Conservation (phyloP, 2,797 vertebrate species). For the Paratrypauchen microcephalus region DNA sequence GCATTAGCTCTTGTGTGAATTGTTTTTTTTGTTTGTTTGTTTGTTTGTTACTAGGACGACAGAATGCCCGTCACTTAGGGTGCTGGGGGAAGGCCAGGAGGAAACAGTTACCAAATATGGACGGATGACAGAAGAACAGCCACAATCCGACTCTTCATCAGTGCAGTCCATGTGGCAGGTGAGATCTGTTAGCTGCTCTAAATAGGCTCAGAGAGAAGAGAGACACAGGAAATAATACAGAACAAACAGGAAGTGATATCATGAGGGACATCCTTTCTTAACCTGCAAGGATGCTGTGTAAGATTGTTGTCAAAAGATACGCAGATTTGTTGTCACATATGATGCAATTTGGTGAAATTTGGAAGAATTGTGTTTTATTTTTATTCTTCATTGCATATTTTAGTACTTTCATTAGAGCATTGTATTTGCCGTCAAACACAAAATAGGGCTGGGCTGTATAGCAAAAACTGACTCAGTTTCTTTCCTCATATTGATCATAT, state of each 20-base stretch:
- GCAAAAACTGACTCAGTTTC: too few relatives aligned
- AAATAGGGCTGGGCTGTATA: not conserved
- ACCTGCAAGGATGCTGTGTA: constrained; percentile 33
- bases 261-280: constrained; percentile 13
- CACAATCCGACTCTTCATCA: constrained; percentile 57
- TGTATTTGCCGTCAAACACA: not conserved
- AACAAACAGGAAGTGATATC: constrained; percentile 48
- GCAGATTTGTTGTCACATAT: constrained; percentile 38
- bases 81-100: constrained; percentile 70
- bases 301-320: not conserved
- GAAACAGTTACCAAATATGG: constrained; percentile 62
- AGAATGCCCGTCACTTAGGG: constrained; percentile 65
- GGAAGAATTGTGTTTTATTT: not conserved
- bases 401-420: constrained; percentile 26
- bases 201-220: constrained; percentile 1
- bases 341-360: constrained; percentile 74
- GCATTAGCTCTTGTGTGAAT: constrained; percentile 55
- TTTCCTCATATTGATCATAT: too few relatives aligned
- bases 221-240: constrained; percentile 1
- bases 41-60: constrained; percentile 53
- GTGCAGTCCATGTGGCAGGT: constrained; percentile 77
- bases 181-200: constrained; percentile 42
- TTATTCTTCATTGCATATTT: constrained; percentile 19
- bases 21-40: constrained; percentile 13
- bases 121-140: constrained; percentile 65